Conservation (phyloP, 1,140 invertebrate species). For the Sycobia sp. region DNA sequence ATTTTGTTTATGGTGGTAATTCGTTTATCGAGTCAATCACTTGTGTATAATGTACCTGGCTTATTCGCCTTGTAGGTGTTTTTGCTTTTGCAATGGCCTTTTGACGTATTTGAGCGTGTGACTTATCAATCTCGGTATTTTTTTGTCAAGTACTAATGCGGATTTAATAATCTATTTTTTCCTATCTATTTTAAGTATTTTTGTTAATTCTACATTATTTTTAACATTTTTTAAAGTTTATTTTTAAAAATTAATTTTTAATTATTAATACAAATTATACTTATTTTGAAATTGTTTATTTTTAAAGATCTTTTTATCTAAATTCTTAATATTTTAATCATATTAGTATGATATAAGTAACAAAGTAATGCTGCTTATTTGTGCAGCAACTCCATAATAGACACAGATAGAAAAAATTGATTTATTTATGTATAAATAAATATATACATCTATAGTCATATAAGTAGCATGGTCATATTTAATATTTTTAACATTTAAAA, state of each 20-base stretch:
- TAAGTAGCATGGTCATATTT: slow-evolving; percentile 47
- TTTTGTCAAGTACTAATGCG: slow-evolving; percentile 13
- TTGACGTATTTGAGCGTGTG: slow-evolving; percentile 10
- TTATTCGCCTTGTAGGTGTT: slow-evolving; percentile 40
- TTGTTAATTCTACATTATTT: too few species aligned
- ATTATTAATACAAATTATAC: too few species aligned
- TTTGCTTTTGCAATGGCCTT: slow-evolving; percentile 45
- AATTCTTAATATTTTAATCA: background rate
- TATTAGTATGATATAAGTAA: slow-evolving; percentile 9
- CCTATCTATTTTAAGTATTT: too few species aligned
- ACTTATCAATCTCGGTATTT: slow-evolving; percentile 6
- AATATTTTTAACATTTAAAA: slow-evolving; percentile 48
- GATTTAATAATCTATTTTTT: slow-evolving; percentile 10
- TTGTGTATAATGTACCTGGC: slow-evolving; percentile 39
- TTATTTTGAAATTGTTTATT: too few species aligned
- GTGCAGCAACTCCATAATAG: slow-evolving; percentile 30
- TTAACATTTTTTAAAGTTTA: background rate
- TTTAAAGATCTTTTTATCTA: too few species aligned
- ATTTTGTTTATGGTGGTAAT: slow-evolving; percentile 2
- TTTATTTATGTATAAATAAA: slow-evolving; percentile 47
- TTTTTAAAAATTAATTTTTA: background rate
- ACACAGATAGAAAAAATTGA: slow-evolving; percentile 45
- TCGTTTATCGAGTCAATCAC: slow-evolving; percentile 17
- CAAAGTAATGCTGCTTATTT: slow-evolving; percentile 28
- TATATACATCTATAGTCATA: slow-evolving; percentile 41